Evolutionary conservation across 2,113 vertebrate species (phyloP).

Genomic region (Octodon degus): DNA sequence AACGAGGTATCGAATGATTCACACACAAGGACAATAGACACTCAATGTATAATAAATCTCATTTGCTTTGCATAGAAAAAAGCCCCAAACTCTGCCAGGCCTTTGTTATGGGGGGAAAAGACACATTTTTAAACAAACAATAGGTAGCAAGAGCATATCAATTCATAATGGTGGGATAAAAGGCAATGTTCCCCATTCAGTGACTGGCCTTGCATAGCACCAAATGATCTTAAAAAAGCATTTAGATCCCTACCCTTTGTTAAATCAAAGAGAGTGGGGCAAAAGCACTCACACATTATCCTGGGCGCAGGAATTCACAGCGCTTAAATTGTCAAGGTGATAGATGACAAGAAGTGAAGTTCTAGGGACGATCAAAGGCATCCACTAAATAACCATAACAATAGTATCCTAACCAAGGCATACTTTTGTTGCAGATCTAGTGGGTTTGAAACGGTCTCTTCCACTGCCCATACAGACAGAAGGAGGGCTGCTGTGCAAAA

Average conservation of each 20-base stretch:
- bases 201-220: neutral
- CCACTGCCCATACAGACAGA: neutral
- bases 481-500: neutral
- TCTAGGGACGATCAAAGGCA: conserved; percentile 33
- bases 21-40: neutral
- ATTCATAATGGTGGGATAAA: neutral
- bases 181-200: neutral
- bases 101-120: neutral
- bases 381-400: neutral
- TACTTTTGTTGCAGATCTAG: neutral
- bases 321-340: conserved; percentile 65
- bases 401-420: neutral
- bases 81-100: neutral
- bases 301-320: conserved; percentile 28
- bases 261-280: neutral
- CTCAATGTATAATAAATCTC: neutral
- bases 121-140: neutral
- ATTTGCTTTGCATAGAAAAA: neutral
- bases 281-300: conserved; percentile 22
- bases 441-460: neutral
- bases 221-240: conserved; percentile 37
- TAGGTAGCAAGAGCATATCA: neutral
- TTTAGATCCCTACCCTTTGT: neutral
- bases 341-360: conserved; percentile 53
- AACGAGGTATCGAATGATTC: neutral